Evolutionary conservation across 2,888 invertebrate genomes (phyloP).

Genomic region (Athrips mouffetella): DNA sequence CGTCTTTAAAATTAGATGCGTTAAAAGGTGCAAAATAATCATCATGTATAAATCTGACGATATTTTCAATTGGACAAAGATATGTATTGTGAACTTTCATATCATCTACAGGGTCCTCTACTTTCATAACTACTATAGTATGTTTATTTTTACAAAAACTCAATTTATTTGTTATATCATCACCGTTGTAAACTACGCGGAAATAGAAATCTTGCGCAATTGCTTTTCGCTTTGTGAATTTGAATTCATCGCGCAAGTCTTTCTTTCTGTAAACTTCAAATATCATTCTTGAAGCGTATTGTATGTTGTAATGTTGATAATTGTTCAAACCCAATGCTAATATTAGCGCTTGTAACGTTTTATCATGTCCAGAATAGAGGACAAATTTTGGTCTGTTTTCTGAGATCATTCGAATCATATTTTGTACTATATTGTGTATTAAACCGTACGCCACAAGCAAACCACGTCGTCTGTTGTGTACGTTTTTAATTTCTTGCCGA

Average conservation of each 20-base stretch:
- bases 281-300: slow-evolving; percentile 91
- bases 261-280: slow-evolving; percentile 91
- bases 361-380: slow-evolving; percentile 94
- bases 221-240: slow-evolving; percentile 76
- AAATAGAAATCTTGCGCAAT: slow-evolving; percentile 87
- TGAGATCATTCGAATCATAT: slow-evolving; percentile 89
- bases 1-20: slow-evolving; percentile 93
- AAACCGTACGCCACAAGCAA: slow-evolving; percentile 89
- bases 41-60: slow-evolving; percentile 91
- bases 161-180: slow-evolving; percentile 88
- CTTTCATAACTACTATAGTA: slow-evolving; percentile 63
- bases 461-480: slow-evolving; percentile 81
- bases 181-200: slow-evolving; percentile 90
- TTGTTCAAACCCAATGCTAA: slow-evolving; percentile 86
- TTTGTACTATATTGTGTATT: slow-evolving; percentile 87
- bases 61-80: slow-evolving; percentile 91
- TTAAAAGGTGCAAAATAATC: slow-evolving; percentile 91
- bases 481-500: slow-evolving; percentile 80
- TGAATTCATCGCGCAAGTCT: slow-evolving; percentile 65
- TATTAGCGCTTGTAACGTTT: slow-evolving; percentile 90
- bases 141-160: slow-evolving; percentile 85
- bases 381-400: slow-evolving; percentile 86
- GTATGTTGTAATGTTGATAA: slow-evolving; percentile 83
- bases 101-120: slow-evolving; percentile 57
- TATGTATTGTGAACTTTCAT: slow-evolving; percentile 66